Evolutionary conservation across 2,113 vertebrate genomes (phyloP), one percentile per base, ranked within the genome.

Genomic region (Thamnaconus septentrionalis): DNA sequence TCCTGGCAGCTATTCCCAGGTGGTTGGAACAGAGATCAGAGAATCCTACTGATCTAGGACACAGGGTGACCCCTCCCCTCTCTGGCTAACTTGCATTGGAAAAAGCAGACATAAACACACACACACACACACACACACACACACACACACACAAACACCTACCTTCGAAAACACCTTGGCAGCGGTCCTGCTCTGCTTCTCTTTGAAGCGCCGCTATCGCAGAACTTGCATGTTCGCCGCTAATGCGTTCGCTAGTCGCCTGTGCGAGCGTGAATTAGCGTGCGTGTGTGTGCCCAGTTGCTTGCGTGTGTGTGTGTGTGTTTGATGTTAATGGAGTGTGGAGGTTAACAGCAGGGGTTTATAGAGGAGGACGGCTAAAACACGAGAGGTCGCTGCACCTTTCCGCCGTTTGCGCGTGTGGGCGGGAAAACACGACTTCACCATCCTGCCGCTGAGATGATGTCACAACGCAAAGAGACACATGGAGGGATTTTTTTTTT

Each of bases 61-160:
- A 80, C 74, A 82, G 79, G 73, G 77, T 87, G 77, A 84, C 82
- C 77, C 67, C 69, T 61, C 31, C 41, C 56, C 43, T 76, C 5
- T 62, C 64, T 31, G 18, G n/a, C n/a, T n/a, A n/a, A n/a, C n/a
- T n/a, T n/a, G 18, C 18, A 31, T 31, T 31, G 18, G 18, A 31
- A 31, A 31, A 31, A 31, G 18, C 18, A 31, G 18, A 31, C 18
- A 31, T 31, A 31, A 31, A 31, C 18, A 31, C 18, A 31, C 18
- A 31, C 18, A 31, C 18, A 31, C 18, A 31, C 18, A 31, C 18
- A 31, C 18, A 31, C 18, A 31, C 18, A 31, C 18, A 62, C 57
- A 53, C 45, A 69, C 73, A 52, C 43, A 65, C 41, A 40, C 50
- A 52, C 59, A 47, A 1, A 45, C 53, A 62, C 66, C 7, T 59